Conservation (phyloP, 2,113 vertebrate genomes). For the Benitochromis conjunctus region DNA sequence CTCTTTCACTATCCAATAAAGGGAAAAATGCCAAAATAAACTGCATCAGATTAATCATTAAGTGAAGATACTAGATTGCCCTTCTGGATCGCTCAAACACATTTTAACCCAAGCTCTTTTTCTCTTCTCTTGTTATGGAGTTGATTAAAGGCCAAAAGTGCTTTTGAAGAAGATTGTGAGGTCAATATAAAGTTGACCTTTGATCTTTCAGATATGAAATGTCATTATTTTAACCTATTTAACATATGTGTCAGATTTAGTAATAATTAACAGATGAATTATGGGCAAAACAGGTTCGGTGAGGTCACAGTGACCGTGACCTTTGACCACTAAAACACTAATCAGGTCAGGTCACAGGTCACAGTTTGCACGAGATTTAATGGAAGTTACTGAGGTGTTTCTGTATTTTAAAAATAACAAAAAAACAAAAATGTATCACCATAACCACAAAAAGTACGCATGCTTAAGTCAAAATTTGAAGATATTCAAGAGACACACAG, state of each 20-base stretch:
- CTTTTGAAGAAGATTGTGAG: not conserved
- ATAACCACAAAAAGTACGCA: not conserved
- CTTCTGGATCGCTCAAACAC: not conserved
- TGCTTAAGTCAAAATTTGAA: not conserved
- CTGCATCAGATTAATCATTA: not conserved
- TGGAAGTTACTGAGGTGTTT: not conserved
- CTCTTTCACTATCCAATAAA: not conserved
- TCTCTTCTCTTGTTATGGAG: not conserved
- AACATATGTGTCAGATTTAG: not conserved
- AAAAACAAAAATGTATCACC: not conserved
- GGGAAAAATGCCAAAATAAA: not conserved
- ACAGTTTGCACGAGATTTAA: not conserved
- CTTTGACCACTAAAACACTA: not conserved
- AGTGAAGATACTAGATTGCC: not conserved
- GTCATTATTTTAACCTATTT: not conserved
- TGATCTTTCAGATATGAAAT: not conserved
- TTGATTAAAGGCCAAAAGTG: not conserved
- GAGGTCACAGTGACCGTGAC: not conserved
- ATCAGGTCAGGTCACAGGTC: not conserved
- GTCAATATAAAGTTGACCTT: not conserved
- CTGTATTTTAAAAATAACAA: not conserved
- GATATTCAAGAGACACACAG: not conserved
- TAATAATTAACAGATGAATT: not conserved
- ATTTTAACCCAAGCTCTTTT: not conserved
- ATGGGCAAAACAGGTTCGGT: not conserved